A percentile compares a stretch with the other conserved stretches of the same genome.
phyloP scores from a whole-genome alignment of 1,140 invertebrate species.

The Drosophila pruinosa region DNA sequence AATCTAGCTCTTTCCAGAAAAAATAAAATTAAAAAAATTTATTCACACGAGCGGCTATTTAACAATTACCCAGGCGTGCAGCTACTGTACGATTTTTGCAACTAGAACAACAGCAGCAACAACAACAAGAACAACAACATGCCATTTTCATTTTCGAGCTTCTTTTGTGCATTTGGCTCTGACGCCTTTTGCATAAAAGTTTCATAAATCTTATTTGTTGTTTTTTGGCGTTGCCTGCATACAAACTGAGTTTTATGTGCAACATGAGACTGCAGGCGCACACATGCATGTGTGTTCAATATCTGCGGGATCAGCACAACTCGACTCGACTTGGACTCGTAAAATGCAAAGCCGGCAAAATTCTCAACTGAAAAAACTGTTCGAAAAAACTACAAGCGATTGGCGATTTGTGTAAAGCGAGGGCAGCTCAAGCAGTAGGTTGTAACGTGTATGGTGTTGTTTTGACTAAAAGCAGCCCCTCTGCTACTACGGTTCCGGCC shows the following conservation, averaged over 20 bases:
- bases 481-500: too few relatives aligned
- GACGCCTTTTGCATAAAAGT: conserved; percentile 77
- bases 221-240: conserved; percentile 59
- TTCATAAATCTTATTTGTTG: conserved; percentile 78
- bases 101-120: conserved; percentile 29
- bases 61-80: too few relatives aligned
- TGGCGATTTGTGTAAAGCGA: conserved; percentile 37
- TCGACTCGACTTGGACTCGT: neutral
- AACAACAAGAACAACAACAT: conserved; percentile 23
- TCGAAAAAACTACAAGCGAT: conserved; percentile 59
- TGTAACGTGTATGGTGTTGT: too few relatives aligned
- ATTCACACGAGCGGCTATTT: too few relatives aligned
- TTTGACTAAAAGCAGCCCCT: too few relatives aligned
- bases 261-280: conserved; percentile 53
- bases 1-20: too few relatives aligned
- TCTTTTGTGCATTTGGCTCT: conserved; percentile 52
- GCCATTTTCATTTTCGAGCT: conserved; percentile 27
- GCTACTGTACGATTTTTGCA: conserved; percentile 53
- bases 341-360: conserved; percentile 49
- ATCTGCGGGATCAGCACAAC: conserved; percentile 69
- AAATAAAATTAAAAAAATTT: too few relatives aligned
- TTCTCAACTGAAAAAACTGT: conserved; percentile 35
- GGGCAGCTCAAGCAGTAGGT: neutral
- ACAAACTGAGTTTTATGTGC: conserved; percentile 67
- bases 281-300: conserved; percentile 49